A percentile compares a stretch with the other conserved stretches of the same genome.
Evolutionary conservation across 64 coral and sea anemone genomes (phyloP).

Genomic region (Actinia tenebrosa): DNA sequence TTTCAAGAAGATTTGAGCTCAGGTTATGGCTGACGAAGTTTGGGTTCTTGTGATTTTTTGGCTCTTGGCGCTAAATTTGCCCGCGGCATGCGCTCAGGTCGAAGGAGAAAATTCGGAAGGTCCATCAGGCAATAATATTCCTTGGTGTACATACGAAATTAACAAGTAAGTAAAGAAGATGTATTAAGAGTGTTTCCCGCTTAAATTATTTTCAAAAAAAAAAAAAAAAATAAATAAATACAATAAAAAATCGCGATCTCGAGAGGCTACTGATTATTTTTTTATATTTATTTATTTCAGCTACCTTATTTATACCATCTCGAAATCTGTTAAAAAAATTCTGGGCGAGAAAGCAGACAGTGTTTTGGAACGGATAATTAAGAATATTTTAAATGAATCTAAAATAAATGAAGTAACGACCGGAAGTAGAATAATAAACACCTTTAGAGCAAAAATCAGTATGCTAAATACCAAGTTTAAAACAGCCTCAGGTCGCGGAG

Average conservation of each 20-base stretch:
- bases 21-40: conserved; percentile 11
- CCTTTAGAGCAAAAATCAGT: background rate
- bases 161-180: conserved; percentile 10
- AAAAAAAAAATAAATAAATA: too few relatives aligned
- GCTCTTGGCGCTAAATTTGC: background rate
- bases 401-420: background rate
- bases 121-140: conserved; percentile 11
- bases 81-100: background rate
- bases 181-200: background rate
- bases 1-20: conserved; percentile 1
- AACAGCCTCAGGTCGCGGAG: background rate
- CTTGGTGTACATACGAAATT: conserved; percentile 17
- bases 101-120: background rate
- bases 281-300: conserved; percentile 25
- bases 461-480: background rate
- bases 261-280: background rate
- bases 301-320: conserved; percentile 11
- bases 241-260: background rate
- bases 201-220: background rate
- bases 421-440: background rate
- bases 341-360: background rate
- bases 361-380: background rate
- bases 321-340: background rate
- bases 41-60: conserved; percentile 14
- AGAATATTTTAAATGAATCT: background rate